phyloP scores from a whole-genome alignment of 2,797 vertebrate genomes.

The Corythornis leucogaster region DNA sequence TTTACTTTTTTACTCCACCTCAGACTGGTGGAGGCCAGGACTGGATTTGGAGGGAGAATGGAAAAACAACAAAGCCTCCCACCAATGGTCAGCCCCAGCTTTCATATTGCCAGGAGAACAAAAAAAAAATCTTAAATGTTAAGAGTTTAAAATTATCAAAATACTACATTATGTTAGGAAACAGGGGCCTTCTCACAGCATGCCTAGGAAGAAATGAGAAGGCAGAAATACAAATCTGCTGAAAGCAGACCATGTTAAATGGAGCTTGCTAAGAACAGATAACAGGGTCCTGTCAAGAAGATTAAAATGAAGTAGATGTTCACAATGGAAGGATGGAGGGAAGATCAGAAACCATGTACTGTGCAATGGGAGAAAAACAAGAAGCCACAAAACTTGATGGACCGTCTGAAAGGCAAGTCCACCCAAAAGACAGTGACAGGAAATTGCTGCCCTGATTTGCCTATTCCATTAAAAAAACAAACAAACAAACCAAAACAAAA shows the following conservation, averaged over 20 bases:
- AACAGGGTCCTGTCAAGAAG: constrained; percentile 44
- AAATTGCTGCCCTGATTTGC: not conserved
- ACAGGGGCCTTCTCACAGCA: rapidly evolving
- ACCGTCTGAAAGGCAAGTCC: not conserved
- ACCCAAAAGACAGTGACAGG: rapidly evolving
- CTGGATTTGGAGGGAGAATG: not conserved
- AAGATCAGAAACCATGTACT: not conserved
- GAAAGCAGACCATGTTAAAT: not conserved
- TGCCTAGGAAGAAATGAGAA: not conserved
- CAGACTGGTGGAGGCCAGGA: not conserved
- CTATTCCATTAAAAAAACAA: not conserved
- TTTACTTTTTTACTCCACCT: too few species aligned
- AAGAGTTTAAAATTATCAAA: not conserved
- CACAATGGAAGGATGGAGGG: not conserved
- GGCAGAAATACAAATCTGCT: constrained; percentile 24
- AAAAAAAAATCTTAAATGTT: not conserved
- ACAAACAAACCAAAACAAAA: too few species aligned
- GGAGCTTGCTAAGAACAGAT: constrained; percentile 38
- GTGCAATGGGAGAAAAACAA: not conserved
- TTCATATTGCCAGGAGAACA: not conserved
- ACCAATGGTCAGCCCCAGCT: rapidly evolving
- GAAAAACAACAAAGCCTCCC: not conserved
- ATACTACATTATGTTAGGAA: not conserved
- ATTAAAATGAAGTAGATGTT: constrained; percentile 56
- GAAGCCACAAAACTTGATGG: not conserved